Evolutionary conservation across 2,113 vertebrate genomes (phyloP).

Genomic region (Acanthisitta chloris): DNA sequence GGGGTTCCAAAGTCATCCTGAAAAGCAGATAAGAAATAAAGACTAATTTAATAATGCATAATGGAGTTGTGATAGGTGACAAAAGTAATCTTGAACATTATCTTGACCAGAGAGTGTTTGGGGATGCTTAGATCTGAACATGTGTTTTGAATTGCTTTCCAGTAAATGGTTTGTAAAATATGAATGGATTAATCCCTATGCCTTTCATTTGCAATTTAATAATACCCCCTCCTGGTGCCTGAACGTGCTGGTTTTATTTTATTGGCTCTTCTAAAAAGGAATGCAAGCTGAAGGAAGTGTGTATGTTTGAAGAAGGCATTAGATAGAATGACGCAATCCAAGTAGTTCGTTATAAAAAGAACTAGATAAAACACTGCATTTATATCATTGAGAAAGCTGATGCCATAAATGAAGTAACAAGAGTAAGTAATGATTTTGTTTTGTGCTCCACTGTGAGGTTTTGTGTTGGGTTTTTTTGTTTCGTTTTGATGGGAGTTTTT

Average conservation of each 20-base stretch:
- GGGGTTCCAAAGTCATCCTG: neutral
- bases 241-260: neutral
- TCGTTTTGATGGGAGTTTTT: neutral
- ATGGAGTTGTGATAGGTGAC: neutral
- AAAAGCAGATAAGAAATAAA: neutral
- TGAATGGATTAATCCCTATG: neutral
- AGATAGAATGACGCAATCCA: neutral
- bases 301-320: neutral
- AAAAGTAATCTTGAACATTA: neutral
- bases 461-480: neutral
- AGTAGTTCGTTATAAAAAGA: neutral
- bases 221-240: neutral
- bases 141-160: neutral
- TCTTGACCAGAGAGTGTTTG: neutral
- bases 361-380: neutral
- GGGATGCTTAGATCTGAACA: neutral
- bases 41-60: neutral
- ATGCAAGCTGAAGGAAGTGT: neutral
- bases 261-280: neutral
- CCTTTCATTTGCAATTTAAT: neutral
- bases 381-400: neutral
- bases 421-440: neutral
- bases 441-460: neutral
- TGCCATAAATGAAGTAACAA: neutral
- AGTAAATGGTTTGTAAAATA: neutral